phyloP scores from a whole-genome alignment of 2,797 vertebrate genomes.

The Schizopygopsis pylzovi region DNA sequence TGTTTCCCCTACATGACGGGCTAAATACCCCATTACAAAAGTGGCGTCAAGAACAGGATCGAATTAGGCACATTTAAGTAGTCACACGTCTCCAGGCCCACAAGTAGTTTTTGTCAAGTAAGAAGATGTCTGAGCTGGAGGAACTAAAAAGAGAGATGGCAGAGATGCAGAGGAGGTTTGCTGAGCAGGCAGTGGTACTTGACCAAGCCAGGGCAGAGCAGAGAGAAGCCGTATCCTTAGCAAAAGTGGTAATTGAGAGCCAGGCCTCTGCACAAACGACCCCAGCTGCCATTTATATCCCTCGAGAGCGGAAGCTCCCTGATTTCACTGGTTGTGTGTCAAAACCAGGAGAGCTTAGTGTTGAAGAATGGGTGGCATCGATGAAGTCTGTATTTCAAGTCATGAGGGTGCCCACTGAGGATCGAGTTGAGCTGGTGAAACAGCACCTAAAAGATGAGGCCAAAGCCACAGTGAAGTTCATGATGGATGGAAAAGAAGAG shows the following conservation, averaged over 20 bases:
- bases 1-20: too few relatives aligned
- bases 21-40: too few relatives aligned
- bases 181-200: conserved; percentile 11
- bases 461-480: conserved; percentile 36
- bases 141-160: not conserved
- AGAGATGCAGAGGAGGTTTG: conserved; percentile 19
- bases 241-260: conserved; percentile 20
- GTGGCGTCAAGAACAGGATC: not conserved
- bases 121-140: not conserved
- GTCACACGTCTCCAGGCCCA: not conserved
- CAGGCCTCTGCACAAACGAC: not conserved
- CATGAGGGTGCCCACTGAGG: conserved; percentile 31
- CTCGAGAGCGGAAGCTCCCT: conserved; percentile 3
- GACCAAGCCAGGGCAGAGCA: conserved; percentile 31
- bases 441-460: conserved; percentile 40
- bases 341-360: not conserved
- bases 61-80: not conserved
- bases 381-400: conserved; percentile 42
- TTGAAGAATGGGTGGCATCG: conserved; percentile 34
- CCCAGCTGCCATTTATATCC: conserved; percentile 30
- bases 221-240: conserved; percentile 18
- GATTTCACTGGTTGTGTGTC: conserved; percentile 16
- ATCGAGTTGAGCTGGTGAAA: conserved; percentile 14
- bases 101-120: not conserved
- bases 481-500: not conserved